Evolutionary conservation across 1,140 invertebrate genomes (phyloP), one percentile per base, ranked within the genome.

Genomic region (Cryptotermes secundus): DNA sequence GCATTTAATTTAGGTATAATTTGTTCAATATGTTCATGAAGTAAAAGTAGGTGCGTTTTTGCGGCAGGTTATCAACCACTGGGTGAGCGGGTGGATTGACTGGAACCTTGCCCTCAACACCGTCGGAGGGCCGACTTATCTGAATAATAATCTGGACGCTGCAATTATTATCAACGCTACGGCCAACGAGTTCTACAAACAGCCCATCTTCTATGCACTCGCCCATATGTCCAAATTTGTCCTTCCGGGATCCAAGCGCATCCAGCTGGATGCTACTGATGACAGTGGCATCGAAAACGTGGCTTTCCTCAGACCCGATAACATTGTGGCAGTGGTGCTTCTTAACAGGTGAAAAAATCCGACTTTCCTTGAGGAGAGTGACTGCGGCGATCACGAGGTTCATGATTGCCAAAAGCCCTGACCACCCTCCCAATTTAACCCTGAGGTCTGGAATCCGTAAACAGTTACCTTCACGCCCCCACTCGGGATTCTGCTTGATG

Each of bases 91-190:
- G 0, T 93, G 92, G 92, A 90, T 92, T 42, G 94, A 94, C 87
- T 95, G 94, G 94, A 94, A 94, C 87, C 87, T 94, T 35, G 92
- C 90, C 9, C 87, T 94, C 31, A 89, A 93, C 87, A 86, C 90
- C 85, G 85, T 89, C 79, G 93, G 93, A 83, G 93, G 93, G 22
- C 93, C 93, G 19, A 94, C 92, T 87, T 94, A 92, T 92, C 91
- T 89, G 0, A 88, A 91, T 10, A 93, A 94, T 85, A 90, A 89
- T 87, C 92, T 93, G 16, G 93, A 94, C 87, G 89, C 92, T 82
- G 90, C 93, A 6, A 90, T 94, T 81, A 90, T 94, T 85, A 91
- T 93, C 0, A 91, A 93, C 87, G 86, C 88, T 16, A 87, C 87
- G 34, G 86, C 85, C 19, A 88, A 90, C 85, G 87, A 92, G 86